Base-by-base conservation (phyloP, 2,888 invertebrate genomes). In the Thecophora atra region DNA sequence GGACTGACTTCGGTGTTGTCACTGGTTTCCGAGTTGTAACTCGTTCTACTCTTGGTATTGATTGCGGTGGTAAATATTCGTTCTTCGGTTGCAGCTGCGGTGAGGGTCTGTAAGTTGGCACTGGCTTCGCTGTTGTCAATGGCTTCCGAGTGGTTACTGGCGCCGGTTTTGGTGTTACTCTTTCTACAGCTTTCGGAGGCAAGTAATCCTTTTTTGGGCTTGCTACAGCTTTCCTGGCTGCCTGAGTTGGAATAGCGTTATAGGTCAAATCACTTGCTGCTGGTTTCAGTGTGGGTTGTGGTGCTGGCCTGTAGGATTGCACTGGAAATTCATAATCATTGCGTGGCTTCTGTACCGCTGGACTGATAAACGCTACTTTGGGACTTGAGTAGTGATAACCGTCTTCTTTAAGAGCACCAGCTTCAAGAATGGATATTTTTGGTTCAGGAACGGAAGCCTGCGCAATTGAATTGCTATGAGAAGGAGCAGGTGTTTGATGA, bases 331-430 rank as follows among this genome's bases (percentile, higher is more conserved):
- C 62, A 17, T 51, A 47, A 17, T 47, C 47, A 47, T 62, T 60
- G 72, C 68, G 21, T 28, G 58, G 58, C 8, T 8, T 58, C 28
- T 58, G 58, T 4, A 11, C 6, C 28, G 58, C 15, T 15, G 58
- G 58, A 24, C 24, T 58, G 58, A 28, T 24, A 64, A 77, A 77
- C 2, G 73, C 62, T 30, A 70, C 63, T 37, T 66, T 69, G n/a
- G 77, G 77, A 15, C 65, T 24, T 54, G 74, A 63, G 64, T 81
- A 81, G 44, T 79, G 78, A 60, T 81, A 81, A 8, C 81, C 81
- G 66, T 81, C 81, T 2, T 79, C 77, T 72, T 80, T 76, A 73
- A 81, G 72, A 47, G 63, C 62, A 17, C 79, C 82, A 44, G 77
- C 75, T n/a, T 75, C 63, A 30, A 26, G 60, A 64, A 44, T 56